A percentile compares a stretch with the other conserved stretches of the same genome.
phyloP scores from a whole-genome alignment of 2,113 vertebrate species.

The Cottus gobio region DNA sequence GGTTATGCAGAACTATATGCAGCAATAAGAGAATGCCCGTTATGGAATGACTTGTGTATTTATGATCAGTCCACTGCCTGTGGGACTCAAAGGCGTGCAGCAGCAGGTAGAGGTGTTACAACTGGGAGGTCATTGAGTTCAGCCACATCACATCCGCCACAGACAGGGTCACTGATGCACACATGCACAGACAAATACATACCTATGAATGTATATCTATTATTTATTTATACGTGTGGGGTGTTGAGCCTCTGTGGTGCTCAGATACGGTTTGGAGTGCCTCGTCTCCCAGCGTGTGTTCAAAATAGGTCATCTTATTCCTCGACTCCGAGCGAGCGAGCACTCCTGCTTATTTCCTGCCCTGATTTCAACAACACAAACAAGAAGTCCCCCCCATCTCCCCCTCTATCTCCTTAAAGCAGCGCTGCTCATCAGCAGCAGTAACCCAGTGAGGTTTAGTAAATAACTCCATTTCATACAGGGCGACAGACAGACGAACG shows the following conservation, averaged over 20 bases:
- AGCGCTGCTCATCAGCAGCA: constrained; percentile 62
- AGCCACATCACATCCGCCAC: neutral
- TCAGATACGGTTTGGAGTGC: constrained; percentile 43
- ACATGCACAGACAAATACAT: neutral
- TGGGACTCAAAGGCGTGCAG: neutral
- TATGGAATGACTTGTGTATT: constrained; percentile 40
- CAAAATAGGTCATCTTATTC: constrained; percentile 79
- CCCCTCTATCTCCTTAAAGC: constrained; percentile 59
- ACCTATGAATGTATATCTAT: neutral
- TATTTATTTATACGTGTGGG: neutral
- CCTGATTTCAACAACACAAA: constrained; percentile 80
- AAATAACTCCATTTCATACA: constrained; percentile 73
- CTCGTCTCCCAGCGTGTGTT: constrained; percentile 47
- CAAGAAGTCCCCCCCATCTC: constrained; percentile 54
- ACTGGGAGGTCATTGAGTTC: neutral
- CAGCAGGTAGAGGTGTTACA: neutral
- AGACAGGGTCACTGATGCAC: neutral
- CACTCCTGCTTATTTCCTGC: constrained; percentile 61
- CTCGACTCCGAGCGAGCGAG: constrained; percentile 46
- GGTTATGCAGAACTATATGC: constrained; percentile 1
- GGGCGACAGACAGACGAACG: constrained; percentile 16
- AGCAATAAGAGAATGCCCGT: neutral
- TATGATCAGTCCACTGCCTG: constrained; percentile 15
- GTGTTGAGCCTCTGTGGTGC: constrained; percentile 23
- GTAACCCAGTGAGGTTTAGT: constrained; percentile 67